Base-by-base conservation (phyloP, 2,888 invertebrate genomes). In the Galerucella nymphaeae region DNA sequence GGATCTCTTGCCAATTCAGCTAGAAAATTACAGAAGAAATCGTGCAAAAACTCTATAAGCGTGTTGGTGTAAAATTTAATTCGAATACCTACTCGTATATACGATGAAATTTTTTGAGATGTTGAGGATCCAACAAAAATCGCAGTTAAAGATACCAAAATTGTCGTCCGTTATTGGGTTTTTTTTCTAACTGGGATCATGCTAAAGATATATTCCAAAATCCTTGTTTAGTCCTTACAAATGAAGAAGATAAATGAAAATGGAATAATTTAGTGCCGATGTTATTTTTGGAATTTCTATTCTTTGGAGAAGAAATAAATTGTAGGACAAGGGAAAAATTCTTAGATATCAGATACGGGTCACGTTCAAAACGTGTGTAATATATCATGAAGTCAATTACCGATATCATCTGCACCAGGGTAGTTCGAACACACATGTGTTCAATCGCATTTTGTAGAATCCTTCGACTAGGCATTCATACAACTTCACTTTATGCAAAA, bases 1-100 rank as follows among this genome's bases (percentile, higher is more conserved):
- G 20, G 48, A 48, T 61, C 61, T 68, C 59, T 68, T 61, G 61
- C 61, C 61, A 38, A 68, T 16, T 57, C 50, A 50, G 18, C 59
- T 50, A 50, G 67, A 68, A 61, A 59, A 68, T 68, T 61, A 50
- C 45, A 45, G 6, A n/a, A 18, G 16, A 18, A 53, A 53, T 10
- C 16, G 50, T 14, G 53, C 16, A 53, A 53, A 53, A 53, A 53
- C n/a, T 16, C 10, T 10, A 16, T 11, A 2, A 9, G 45, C 2
- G 45, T 10, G 10, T n/a, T 48, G 1, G 6, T 48, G n/a, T 48
- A n/a, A n/a, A 48, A 8, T 48, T n/a, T 4, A 48, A n/a, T 48
- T n/a, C 14, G 14, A 48, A 48, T n/a, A 48, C 14, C 6, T 4
- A n/a, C n/a, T n/a, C n/a, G n/a, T n/a, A n/a, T 6, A 6, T 48